Evolutionary conservation across 2,113 vertebrate genomes (phyloP), one percentile per base, ranked within the genome.

Genomic region (Lophius piscatorius): DNA sequence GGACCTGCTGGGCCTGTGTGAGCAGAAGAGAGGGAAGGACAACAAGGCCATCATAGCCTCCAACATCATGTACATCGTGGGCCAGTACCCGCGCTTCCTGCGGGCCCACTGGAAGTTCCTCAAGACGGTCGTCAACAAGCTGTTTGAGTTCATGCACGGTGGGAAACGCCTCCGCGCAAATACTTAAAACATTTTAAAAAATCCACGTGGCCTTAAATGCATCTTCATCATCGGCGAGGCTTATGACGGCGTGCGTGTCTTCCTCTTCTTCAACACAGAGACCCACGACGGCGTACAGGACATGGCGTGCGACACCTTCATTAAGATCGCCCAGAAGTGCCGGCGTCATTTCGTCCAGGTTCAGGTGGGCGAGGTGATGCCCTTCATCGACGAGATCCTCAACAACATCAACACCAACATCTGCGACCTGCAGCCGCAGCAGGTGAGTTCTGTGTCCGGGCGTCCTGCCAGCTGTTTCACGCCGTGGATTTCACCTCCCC

Each of bases 341-440:
- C 92, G 96, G 17, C 91, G 95, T 9, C 95, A 98, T 49, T 98
- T 98, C 21, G 94, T 98, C 63, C 96, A 98, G 80, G 95, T 98
- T 23, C 95, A 98, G 59, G 96, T 98, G 71, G 96, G 96, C 57
- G 96, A 98, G 87, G 96, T 98, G 41, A 98, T 98, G 96, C 96
- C 96, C 1, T 98, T 98, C 80, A 98, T 98, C 56, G 96, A 98
- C 47, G 96, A 98, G 63, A 98, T 98, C 85, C 87, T 98, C 81
- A 98, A 95, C 88, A 98, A 97, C 69, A 98, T 98, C 73, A 98
- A 98, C 89, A 98, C 96, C 62, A 97, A 98, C 74, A 98, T 98
- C 81, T 98, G 96, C 76, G 96, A 98, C 88, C 94, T 98, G 81
- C 96, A 98, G 69, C 95, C 96, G 9, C 95, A 98, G 28, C 96